Conservation (phyloP, 2,797 vertebrate genomes). For the Vipera latastei region DNA sequence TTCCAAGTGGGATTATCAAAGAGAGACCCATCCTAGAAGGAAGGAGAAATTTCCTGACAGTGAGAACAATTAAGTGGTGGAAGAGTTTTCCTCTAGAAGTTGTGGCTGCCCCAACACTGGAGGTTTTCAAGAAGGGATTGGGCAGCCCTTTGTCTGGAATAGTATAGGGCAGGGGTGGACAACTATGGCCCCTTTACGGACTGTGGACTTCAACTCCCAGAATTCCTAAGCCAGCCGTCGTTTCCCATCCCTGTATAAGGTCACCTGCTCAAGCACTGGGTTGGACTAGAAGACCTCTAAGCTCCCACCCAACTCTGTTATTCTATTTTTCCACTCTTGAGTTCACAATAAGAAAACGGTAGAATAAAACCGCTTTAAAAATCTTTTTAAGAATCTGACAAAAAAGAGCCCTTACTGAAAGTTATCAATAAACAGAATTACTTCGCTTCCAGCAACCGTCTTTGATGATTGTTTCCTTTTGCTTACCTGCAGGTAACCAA, state of each 20-base stretch:
- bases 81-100: no score
- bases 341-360: background rate
- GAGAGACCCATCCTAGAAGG: background rate
- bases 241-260: no score
- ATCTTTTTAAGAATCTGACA: background rate
- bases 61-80: background rate
- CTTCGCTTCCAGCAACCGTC: background rate
- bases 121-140: background rate
- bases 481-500: conserved; percentile 70
- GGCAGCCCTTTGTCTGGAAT: background rate
- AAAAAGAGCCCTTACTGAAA: background rate
- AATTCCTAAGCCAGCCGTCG: background rate
- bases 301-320: background rate
- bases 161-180: background rate
- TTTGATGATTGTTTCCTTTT: background rate
- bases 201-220: background rate
- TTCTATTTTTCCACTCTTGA: background rate
- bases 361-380: background rate
- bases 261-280: no score
- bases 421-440: background rate
- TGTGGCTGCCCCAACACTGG: no score
- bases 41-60: background rate
- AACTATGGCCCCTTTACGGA: background rate
- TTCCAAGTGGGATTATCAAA: background rate
- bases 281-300: background rate